Base-by-base conservation (phyloP, 2,113 vertebrate species). In the Malurus alboscapulatus region DNA sequence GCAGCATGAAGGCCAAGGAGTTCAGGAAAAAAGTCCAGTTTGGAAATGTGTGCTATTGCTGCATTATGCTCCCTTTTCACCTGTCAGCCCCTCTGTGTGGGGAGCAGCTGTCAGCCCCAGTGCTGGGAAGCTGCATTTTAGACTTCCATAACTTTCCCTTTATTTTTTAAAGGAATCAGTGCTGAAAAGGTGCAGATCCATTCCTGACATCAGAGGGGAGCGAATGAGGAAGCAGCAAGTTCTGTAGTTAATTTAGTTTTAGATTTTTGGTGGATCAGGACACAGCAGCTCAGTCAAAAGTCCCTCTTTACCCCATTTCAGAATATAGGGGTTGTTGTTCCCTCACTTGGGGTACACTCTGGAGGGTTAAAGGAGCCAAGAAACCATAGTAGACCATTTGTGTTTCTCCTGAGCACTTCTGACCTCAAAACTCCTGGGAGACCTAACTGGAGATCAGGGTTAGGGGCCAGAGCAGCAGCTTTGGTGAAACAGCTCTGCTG, bases 221-320 rank as follows among this genome's bases (percentile, higher is more conserved):
- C 25, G n/a, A 45, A 27, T 7, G 27, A 25, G 32, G 17, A 66
- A 62, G 24, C 4, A 84, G 45, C 7, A 3, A 17, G 13, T 38
- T 74, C 50, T 50, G 17, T 44, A 51, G 55, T 26, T 82, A 82
- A 44, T 38, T 61, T 40, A 19, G 45, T 25, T 51, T 38, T 69
- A 32, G 50, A 38, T 78, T 48, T 71, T 24, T 44, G 51, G 26
- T 80, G 34, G 34, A 22, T 84, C 25, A 29, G 53, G 44, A 40
- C 20, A 42, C 29, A 30, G 7, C 21, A 86, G 14, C 51, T 66
- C 38, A 53, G 19, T 34, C 38, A 50, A 65, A 45, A 61, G 2
- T 2, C 2, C 3, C 26, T 26, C 4, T 36, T 9, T 1, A 11
- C 11, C 14, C 10, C 9, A 4, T 55, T 63, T 55, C 42, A 45